Evolutionary conservation across 2,113 vertebrate species (phyloP).

Genomic region (Oenanthe oenanthe): DNA sequence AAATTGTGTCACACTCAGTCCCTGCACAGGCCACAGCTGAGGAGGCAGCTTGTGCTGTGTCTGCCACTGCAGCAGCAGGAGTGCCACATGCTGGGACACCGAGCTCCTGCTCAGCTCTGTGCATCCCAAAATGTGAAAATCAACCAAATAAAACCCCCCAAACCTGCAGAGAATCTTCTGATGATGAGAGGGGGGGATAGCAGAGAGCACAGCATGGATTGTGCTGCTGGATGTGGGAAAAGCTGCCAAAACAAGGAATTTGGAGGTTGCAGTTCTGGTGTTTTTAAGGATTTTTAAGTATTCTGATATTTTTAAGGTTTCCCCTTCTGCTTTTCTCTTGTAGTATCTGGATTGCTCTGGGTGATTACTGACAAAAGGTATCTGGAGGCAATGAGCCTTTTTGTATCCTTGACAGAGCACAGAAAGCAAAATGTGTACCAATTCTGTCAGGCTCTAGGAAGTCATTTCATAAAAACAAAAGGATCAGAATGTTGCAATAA

Average conservation of each 20-base stretch:
- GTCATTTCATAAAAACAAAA: no score
- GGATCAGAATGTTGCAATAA: not conserved
- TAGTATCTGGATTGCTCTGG: not conserved
- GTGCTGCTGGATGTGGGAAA: not conserved
- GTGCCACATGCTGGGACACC: not conserved
- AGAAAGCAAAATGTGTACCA: no score
- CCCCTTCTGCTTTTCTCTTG: not conserved
- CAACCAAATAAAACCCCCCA: not conserved
- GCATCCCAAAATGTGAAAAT: not conserved
- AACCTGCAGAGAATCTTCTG: not conserved
- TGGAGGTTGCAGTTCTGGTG: not conserved
- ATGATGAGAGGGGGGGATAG: accelerated
- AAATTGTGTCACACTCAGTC: slow-evolving; percentile 8
- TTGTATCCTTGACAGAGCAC: no score
- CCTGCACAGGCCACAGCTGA: not conserved
- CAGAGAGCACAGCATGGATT: accelerated
- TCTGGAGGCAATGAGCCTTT: no score
- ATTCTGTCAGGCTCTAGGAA: no score
- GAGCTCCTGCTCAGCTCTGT: not conserved
- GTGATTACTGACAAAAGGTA: no score
- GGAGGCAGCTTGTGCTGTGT: slow-evolving; percentile 30
- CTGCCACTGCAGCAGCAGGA: not conserved
- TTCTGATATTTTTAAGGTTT: not conserved
- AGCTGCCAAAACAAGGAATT: not conserved
- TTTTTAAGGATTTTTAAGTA: not conserved